phyloP scores from a whole-genome alignment of 1,140 invertebrate genomes.

The Alviniconcha marisindica region DNA sequence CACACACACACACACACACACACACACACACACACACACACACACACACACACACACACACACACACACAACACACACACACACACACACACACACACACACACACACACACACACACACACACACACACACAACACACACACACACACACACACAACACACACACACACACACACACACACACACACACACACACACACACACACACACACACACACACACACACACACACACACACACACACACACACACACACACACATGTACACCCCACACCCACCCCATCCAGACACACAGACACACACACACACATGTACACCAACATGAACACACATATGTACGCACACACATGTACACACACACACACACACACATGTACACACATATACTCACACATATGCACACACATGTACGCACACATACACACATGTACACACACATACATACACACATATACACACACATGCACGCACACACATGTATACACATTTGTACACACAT shows the following conservation, averaged over 20 bases:
- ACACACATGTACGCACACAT: no score
- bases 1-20: conserved; percentile 6
- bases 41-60: conserved; percentile 14
- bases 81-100: conserved; percentile 10
- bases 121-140: conserved; percentile 3
- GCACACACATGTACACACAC: not conserved
- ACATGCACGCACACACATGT: not conserved
- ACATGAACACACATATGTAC: not conserved
- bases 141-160: not conserved
- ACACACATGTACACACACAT: not conserved
- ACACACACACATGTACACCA: not conserved
- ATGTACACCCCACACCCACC: no score
- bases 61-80: not conserved
- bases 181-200: not conserved
- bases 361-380: not conserved
- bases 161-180: not conserved
- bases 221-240: not conserved
- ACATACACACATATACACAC: not conserved
- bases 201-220: conserved; percentile 6
- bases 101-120: conserved; percentile 24
- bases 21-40: not conserved
- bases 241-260: not conserved
- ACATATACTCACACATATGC: not conserved
- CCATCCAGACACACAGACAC: not conserved
- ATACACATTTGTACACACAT: not conserved